Percentiles rank a stretch among this genome's conserved stretches.
These are phyloP conservation scores for Chinchilla lanigera DNA, from an alignment of 2,113 vertebrate genomes.

Conservation along the genomic window DNA sequence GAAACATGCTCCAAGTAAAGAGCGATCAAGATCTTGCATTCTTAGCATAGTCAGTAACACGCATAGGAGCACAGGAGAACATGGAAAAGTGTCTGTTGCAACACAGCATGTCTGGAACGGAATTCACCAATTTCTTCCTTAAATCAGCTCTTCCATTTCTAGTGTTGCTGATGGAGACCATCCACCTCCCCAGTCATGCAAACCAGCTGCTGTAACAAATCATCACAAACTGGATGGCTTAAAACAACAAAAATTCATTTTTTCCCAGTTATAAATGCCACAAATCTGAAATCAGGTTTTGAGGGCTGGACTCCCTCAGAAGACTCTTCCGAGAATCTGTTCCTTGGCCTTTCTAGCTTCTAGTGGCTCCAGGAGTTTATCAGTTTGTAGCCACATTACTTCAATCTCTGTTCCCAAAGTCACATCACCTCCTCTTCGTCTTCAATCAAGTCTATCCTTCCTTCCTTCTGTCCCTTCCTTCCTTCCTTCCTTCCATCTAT, in stretches of 20 bases:
- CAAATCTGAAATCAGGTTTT: background rate
- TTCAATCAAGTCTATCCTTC: background rate
- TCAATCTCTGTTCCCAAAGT: background rate
- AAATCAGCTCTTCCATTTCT: background rate
- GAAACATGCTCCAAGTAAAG: background rate
- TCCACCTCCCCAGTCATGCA: background rate
- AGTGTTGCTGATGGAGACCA: background rate
- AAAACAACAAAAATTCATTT: background rate
- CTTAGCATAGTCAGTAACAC: background rate
- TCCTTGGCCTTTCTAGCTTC: background rate
- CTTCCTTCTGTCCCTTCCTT: too few species aligned
- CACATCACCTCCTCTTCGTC: background rate
- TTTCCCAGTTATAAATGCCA: background rate
- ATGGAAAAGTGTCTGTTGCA: background rate
- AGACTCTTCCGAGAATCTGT: background rate
- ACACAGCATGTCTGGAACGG: background rate
- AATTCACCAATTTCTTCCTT: background rate
- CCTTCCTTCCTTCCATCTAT: too few species aligned
- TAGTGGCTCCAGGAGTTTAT: background rate
- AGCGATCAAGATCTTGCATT: background rate
- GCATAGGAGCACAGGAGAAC: background rate
- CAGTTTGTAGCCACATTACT: background rate
- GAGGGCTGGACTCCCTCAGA: background rate
- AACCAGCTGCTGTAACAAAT: background rate
- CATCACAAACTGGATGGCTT: background rate